phyloP scores from a whole-genome alignment of 2,113 vertebrate species.

The Paralichthys olivaceus region DNA sequence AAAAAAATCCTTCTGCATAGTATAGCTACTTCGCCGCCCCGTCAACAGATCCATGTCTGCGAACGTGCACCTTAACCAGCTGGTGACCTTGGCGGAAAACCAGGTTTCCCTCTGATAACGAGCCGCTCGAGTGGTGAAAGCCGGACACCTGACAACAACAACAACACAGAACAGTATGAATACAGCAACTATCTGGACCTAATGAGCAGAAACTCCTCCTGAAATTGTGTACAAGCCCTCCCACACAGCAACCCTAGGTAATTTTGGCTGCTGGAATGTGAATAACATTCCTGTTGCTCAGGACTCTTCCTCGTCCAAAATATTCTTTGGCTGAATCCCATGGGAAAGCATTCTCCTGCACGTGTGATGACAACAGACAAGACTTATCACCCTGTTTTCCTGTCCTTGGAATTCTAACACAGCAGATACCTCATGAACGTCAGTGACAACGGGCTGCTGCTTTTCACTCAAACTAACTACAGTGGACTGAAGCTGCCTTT shows the following conservation, averaged over 20 bases:
- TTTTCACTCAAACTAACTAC: conserved; percentile 3
- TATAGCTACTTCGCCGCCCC: background rate
- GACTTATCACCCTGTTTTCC: conserved; percentile 59
- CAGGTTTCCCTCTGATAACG: conserved; percentile 25
- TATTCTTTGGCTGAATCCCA: conserved; percentile 38
- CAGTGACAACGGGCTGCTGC: conserved; percentile 28
- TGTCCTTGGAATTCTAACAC: conserved; percentile 67
- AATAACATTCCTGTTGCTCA: conserved; percentile 38
- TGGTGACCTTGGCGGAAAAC: conserved; percentile 15
- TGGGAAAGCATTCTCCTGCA: conserved; percentile 35
- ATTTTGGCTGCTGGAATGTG: conserved; percentile 21
- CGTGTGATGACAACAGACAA: conserved; percentile 51
- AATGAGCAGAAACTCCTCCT: conserved; percentile 26
- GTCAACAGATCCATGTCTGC: conserved; percentile 24
- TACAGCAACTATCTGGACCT: conserved; percentile 28
- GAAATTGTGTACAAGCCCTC: conserved; percentile 21
- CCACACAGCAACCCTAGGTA: conserved; percentile 15
- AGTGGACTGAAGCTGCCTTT: background rate
- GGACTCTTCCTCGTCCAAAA: conserved; percentile 33
- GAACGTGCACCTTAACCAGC: conserved; percentile 23
- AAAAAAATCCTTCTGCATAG: conserved; percentile 15
- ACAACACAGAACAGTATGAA: conserved; percentile 13
- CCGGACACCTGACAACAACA: background rate
- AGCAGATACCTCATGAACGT: conserved; percentile 44
- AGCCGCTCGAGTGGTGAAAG: background rate